Percentiles rank a stretch among this genome's conserved stretches.
Evolutionary conservation across 2,113 vertebrate genomes (phyloP).

Genomic region (Coptodon rendalli): DNA sequence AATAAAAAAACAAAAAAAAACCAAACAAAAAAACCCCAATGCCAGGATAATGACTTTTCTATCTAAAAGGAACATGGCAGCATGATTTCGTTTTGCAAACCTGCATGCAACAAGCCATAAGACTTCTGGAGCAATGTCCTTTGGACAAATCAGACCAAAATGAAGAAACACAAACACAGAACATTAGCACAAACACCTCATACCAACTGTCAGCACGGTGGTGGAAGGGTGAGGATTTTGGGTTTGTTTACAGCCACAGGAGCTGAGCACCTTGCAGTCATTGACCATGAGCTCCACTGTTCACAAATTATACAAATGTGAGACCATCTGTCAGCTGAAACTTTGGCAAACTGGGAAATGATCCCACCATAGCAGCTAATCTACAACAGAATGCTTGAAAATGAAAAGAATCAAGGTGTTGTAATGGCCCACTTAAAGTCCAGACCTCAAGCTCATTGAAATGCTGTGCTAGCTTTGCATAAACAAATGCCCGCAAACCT

Average conservation of each 20-base stretch:
- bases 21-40: neutral
- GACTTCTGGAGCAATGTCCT: neutral
- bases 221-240: neutral
- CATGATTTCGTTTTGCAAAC: neutral
- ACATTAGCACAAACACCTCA: neutral
- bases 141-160: neutral
- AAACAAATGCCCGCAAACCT: neutral
- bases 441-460: neutral
- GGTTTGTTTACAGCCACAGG: neutral
- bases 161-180: neutral
- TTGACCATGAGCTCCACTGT: neutral
- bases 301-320: neutral
- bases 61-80: neutral
- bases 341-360: neutral
- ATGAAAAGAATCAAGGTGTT: neutral
- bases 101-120: neutral
- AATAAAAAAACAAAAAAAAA: neutral
- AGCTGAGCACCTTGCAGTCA: neutral
- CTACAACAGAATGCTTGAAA: neutral
- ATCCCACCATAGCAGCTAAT: neutral
- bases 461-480: neutral
- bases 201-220: fast-evolving
- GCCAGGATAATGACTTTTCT: neutral
- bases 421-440: neutral
- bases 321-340: neutral